A percentile compares a stretch with the other conserved stretches of the same genome.
These are phyloP conservation scores for Sarcoramphus papa DNA, from an alignment of 2,797 vertebrate genomes.

Conservation along the genomic window DNA sequence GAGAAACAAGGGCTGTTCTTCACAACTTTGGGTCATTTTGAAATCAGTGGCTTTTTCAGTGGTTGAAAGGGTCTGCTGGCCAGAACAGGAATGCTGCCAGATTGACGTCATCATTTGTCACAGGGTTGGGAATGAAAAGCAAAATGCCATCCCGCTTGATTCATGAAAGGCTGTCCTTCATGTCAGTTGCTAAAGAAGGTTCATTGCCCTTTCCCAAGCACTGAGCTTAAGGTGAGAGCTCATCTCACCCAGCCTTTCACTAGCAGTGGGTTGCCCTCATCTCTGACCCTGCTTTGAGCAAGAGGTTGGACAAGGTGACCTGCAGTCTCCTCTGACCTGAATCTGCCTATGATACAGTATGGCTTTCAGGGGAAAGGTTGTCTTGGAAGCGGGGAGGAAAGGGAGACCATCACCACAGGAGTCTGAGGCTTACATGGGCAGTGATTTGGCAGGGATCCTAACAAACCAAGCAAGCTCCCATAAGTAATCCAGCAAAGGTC, in stretches of 20 bases:
- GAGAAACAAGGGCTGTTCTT: not conserved
- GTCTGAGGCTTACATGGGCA: fast-evolving
- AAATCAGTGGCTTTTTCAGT: not conserved
- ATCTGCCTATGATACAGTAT: not conserved
- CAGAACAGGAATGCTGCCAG: not conserved
- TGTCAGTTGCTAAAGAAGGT: not conserved
- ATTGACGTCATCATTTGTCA: not conserved
- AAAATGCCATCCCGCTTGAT: not conserved
- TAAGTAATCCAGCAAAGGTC: not conserved
- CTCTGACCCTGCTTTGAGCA: too few relatives aligned
- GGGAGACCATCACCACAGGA: not conserved
- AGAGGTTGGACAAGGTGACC: not conserved
- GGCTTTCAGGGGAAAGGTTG: not conserved
- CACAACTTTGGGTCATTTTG: not conserved
- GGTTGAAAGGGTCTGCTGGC: not conserved
- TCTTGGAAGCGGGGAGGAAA: not conserved
- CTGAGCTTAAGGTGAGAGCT: fast-evolving
- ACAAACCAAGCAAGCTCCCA: not conserved
- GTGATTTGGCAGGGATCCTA: not conserved
- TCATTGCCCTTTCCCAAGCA: not conserved
- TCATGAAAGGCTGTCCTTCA: not conserved
- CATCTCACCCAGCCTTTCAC: not conserved
- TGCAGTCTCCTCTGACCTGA: not conserved
- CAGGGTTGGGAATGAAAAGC: not conserved
- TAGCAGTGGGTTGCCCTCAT: fast-evolving